These are phyloP conservation scores for Fukomys damarensis DNA, from an alignment of 2,113 vertebrate genomes.

Conservation along the genomic window DNA sequence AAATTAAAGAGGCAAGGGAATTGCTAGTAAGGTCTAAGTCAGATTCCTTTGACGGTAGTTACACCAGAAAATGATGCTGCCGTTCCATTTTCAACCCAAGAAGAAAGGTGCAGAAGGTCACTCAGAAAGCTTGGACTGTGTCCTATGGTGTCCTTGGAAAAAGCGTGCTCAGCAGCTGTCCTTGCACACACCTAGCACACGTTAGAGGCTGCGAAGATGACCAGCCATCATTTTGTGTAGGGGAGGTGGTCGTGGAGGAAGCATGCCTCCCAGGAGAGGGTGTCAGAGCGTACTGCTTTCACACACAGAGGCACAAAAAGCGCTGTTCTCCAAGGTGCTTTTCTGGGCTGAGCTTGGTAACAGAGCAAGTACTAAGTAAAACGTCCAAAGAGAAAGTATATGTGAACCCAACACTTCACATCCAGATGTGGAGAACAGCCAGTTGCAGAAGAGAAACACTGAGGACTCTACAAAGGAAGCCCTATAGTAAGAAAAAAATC, in stretches of 20 bases:
- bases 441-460: not conserved
- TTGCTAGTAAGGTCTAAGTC: not conserved
- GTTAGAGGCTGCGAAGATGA: not conserved
- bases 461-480: not conserved
- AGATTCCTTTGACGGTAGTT: not conserved
- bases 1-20: not conserved
- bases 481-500: not conserved
- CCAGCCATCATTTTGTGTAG: not conserved
- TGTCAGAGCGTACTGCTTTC: not conserved
- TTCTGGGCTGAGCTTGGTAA: not conserved
- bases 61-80: not conserved
- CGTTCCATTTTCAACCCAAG: not conserved
- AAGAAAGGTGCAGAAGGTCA: not conserved
- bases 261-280: not conserved
- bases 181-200: too few species aligned
- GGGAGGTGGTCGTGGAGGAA: not conserved
- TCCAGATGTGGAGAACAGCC: not conserved
- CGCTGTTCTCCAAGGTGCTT: not conserved
- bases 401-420: not conserved
- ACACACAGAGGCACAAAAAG: not conserved
- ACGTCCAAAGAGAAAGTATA: not conserved
- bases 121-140: not conserved
- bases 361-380: not conserved
- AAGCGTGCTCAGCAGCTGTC: accelerated
- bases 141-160: not conserved